These are phyloP conservation scores for Chlorodrepanis virens DNA, from an alignment of 2,113 vertebrate species.

Conservation along the genomic window DNA sequence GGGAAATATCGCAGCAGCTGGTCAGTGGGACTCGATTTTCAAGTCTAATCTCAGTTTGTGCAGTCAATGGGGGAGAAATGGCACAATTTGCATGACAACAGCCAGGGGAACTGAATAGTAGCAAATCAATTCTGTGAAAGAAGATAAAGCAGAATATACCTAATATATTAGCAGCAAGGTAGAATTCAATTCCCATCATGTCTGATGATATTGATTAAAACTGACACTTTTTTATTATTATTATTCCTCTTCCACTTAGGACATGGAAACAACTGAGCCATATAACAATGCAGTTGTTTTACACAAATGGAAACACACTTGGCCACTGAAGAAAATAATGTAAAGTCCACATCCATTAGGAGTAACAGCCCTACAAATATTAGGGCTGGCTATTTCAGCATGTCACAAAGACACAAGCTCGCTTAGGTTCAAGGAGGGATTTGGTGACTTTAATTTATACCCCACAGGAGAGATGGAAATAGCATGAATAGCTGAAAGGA, in stretches of 20 bases:
- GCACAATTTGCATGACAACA: slow-evolving; percentile 82
- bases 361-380: not conserved
- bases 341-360: not conserved
- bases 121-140: slow-evolving; percentile 76
- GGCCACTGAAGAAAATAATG: not conserved
- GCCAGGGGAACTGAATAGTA: slow-evolving; percentile 66
- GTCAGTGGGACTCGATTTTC: slow-evolving; percentile 67
- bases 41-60: slow-evolving; percentile 76
- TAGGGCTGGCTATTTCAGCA: not conserved
- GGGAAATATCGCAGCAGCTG: slow-evolving; percentile 75
- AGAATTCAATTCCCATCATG: slow-evolving; percentile 66
- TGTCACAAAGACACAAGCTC: not conserved
- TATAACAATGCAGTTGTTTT: slow-evolving; percentile 51
- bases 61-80: slow-evolving; percentile 74
- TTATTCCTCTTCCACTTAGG: slow-evolving; percentile 55
- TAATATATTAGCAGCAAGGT: slow-evolving; percentile 69
- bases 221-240: slow-evolving; percentile 52
- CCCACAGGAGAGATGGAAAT: not conserved
- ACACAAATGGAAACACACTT: slow-evolving; percentile 48
- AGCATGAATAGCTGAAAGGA: not conserved
- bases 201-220: slow-evolving; percentile 74
- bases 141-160: slow-evolving; percentile 74
- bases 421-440: not conserved
- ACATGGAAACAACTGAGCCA: slow-evolving; percentile 52
- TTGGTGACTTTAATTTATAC: not conserved